A percentile compares a stretch with the other conserved stretches of the same genome.
Evolutionary conservation across 2,888 invertebrate species (phyloP).

Genomic region (Eupsilia transversa): DNA sequence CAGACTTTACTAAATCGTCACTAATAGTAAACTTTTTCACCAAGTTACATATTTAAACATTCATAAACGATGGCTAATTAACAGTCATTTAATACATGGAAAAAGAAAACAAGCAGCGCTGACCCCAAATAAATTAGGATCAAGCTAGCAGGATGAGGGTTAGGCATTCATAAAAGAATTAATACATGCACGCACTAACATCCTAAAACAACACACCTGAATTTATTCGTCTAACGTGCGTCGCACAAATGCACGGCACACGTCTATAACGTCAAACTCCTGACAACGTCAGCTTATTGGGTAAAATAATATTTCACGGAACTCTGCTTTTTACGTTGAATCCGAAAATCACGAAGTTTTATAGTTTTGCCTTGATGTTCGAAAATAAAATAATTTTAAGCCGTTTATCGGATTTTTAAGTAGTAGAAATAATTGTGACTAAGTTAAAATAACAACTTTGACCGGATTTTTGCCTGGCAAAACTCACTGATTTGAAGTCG

Average conservation of each 20-base stretch:
- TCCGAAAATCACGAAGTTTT: constrained; percentile 16
- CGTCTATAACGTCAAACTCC: constrained; percentile 22
- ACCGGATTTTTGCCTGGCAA: not conserved
- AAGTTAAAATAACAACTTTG: constrained; percentile 28
- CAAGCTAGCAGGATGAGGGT: not conserved
- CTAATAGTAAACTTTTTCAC: not conserved
- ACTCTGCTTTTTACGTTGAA: constrained; percentile 1
- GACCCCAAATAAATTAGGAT: not conserved
- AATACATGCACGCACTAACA: not conserved
- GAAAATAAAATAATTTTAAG: constrained; percentile 20
- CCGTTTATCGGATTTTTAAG: constrained; percentile 3
- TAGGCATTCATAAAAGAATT: not conserved
- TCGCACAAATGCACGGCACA: constrained; percentile 15
- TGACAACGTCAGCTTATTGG: constrained; percentile 29
- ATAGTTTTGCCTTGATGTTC: constrained; percentile 6
- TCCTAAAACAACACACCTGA: not conserved
- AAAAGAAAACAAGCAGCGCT: not conserved
- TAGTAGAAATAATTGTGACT: constrained; percentile 23
- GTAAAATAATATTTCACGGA: constrained; percentile 22
- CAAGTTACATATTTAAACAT: not conserved
- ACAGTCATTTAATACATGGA: not conserved
- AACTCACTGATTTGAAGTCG: not conserved
- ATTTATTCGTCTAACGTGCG: not conserved
- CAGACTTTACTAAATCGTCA: not conserved
- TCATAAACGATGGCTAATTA: not conserved